These are phyloP conservation scores for Felis chaus DNA, from an alignment of 2,113 vertebrate genomes.

Conservation along the genomic window DNA sequence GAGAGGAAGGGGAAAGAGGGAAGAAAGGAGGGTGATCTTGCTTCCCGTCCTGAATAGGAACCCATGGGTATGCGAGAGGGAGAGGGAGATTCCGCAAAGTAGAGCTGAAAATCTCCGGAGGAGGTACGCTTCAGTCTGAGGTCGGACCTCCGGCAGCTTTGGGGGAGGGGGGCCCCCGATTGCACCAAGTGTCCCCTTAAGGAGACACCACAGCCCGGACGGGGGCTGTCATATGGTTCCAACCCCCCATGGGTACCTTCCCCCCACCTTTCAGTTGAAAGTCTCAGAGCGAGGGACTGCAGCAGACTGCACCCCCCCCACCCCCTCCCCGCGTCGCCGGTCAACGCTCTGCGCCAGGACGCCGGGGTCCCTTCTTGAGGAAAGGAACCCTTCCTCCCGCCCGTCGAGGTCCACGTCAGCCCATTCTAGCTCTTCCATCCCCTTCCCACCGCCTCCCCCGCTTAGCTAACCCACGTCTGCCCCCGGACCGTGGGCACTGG, in stretches of 20 bases:
- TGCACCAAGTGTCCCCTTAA: conserved; percentile 67
- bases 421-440: conserved; percentile 18
- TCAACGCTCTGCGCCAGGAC: conserved; percentile 70
- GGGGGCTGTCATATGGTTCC: conserved; percentile 57
- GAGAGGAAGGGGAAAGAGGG: not conserved
- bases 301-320: conserved; percentile 61
- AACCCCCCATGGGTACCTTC: not conserved
- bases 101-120: conserved; percentile 9
- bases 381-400: conserved; percentile 25
- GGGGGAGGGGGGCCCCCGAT: conserved; percentile 44
- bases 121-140: conserved; percentile 44
- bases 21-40: conserved; percentile 25
- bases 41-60: conserved; percentile 61
- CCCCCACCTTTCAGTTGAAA: conserved; percentile 52
- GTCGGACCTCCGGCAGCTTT: conserved; percentile 45
- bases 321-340: not conserved
- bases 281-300: conserved; percentile 70
- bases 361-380: conserved; percentile 51
- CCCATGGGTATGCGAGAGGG: conserved; percentile 1
- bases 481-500: not conserved
- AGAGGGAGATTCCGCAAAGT: conserved; percentile 59
- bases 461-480: not conserved
- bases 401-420: conserved; percentile 70
- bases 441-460: conserved; percentile 11
- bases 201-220: conserved; percentile 46